phyloP scores from a whole-genome alignment of 2,797 vertebrate genomes.

The Cetoscarus ocellatus region DNA sequence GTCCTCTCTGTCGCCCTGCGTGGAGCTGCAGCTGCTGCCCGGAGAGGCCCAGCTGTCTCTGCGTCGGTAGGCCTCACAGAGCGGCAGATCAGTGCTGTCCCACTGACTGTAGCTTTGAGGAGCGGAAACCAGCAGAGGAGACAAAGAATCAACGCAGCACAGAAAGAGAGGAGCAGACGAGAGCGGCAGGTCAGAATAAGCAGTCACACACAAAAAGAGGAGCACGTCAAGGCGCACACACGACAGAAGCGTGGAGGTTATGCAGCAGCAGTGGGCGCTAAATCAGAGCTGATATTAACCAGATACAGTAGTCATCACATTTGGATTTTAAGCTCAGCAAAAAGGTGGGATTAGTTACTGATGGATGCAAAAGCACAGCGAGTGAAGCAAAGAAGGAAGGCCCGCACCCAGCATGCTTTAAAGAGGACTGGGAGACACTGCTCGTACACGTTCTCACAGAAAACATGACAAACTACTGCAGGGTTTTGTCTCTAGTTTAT shows the following conservation, averaged over 20 bases:
- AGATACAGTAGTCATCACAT: not conserved
- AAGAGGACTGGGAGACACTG: constrained; percentile 37
- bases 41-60: constrained; percentile 89
- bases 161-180: constrained; percentile 77
- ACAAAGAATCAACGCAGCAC: constrained; percentile 81
- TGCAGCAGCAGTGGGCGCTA: constrained; percentile 47
- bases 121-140: constrained; percentile 84
- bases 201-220: constrained; percentile 57
- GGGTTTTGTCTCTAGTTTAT: constrained; percentile 84
- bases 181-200: constrained; percentile 80
- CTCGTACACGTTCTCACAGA: constrained; percentile 48
- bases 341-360: constrained; percentile 62
- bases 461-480: constrained; percentile 80
- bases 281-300: constrained; percentile 6
- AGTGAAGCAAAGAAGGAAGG: constrained; percentile 59
- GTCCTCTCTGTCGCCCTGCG: constrained; percentile 72
- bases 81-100: constrained; percentile 93
- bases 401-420: constrained; percentile 54
- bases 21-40: constrained; percentile 82
- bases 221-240: constrained; percentile 46
- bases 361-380: constrained; percentile 63
- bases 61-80: constrained; percentile 94
- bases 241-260: constrained; percentile 50
- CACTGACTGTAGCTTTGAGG: constrained; percentile 96
- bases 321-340: constrained; percentile 37